Base-by-base conservation (phyloP, 1,140 invertebrate genomes). In the Hyphantria cunea region DNA sequence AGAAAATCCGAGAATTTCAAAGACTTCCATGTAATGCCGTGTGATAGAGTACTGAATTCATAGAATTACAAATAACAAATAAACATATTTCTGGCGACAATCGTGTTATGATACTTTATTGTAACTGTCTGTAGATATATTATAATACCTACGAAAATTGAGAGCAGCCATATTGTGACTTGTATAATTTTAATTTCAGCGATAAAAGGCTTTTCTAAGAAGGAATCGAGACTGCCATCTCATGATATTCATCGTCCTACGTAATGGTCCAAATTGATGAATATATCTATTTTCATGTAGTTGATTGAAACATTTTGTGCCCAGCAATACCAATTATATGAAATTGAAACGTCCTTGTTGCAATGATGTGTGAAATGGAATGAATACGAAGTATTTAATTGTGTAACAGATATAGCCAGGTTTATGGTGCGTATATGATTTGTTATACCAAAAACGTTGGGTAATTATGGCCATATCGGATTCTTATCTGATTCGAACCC, bases 331-430 rank as follows among this genome's bases (percentile, higher is more conserved):
- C 55, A 59, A 58, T 59, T 49, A 39, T 25, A 49, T 49, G 14
- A n/a, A 59, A 59, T 59, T 59, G 55, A 49, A 49, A 25, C 47
- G 55, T 59, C 55, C 55, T 49, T 59, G 55, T 25, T 13, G 34
- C 17, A 14, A 59, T 41, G 55, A 59, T 17, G 55, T 49, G 55
- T 49, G 44, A 58, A 44, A 49, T 45, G 8, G 37, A 56, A 56
- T 56, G 15, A 34, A 13, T 42, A 41, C 50, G 25, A 32, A 32
- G 47, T 13, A 41, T 60, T 41, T 42, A 51, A 60, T 51, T 17
- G 42, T 39, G 13, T 42, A 32, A 50, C 25, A 17, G 15, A 42
- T 51, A 32, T 51, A 41, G 33, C 15, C 8, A 50, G 9, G 34
- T 41, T 42, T 51, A 60, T 60, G 37, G 32, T 41, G 15, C 17